phyloP scores from a whole-genome alignment of 1,140 invertebrate species.

The Stegodyphus mimosarum region DNA sequence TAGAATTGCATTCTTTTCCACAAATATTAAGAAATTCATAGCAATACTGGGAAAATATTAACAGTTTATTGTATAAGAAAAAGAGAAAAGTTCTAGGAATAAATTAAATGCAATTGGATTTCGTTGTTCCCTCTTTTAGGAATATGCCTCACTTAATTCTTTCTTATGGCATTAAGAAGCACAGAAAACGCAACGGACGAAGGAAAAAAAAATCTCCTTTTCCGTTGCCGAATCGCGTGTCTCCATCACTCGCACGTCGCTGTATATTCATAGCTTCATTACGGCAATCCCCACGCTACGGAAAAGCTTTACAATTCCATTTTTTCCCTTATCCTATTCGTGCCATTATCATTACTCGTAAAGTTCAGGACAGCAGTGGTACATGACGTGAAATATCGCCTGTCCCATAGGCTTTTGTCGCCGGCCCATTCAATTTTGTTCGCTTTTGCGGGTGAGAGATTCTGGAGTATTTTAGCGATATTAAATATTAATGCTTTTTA shows the following conservation, averaged over 20 bases:
- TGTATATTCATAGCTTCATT: conserved; percentile 20
- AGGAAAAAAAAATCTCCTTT: background rate
- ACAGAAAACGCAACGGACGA: background rate
- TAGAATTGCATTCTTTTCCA: no score
- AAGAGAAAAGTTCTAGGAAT: background rate
- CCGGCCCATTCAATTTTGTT: no score
- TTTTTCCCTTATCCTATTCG: background rate
- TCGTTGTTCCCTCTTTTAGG: background rate
- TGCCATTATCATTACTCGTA: conserved; percentile 1
- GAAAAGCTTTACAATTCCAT: conserved; percentile 2
- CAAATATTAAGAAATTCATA: no score
- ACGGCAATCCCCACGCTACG: conserved; percentile 10
- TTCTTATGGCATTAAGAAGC: background rate
- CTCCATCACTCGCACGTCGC: background rate
- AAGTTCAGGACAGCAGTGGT: conserved; percentile 5
- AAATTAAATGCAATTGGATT: background rate
- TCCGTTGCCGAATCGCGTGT: background rate
- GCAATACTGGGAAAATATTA: no score
- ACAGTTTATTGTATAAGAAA: no score
- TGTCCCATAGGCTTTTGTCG: no score
- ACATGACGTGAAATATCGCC: background rate
- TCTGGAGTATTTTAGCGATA: no score
- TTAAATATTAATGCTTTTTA: no score
- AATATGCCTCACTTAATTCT: background rate
- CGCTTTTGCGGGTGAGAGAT: no score